Conservation (phyloP, 1,140 invertebrate species). For the Tribolium madens region DNA sequence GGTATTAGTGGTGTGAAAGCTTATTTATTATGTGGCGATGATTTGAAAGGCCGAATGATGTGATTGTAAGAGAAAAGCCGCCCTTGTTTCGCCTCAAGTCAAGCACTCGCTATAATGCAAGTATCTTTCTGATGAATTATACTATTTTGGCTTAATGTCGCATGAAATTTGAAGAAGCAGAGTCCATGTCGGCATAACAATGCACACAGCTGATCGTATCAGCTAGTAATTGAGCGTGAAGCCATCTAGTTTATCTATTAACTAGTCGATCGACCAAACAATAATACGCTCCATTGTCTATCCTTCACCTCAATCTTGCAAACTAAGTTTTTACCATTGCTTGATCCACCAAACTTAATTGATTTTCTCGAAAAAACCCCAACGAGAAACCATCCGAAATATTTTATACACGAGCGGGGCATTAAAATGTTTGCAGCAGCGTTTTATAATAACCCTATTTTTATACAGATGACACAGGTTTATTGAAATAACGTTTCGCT, state of each 20-base stretch:
- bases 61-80: constrained; percentile 42
- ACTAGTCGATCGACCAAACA: constrained; percentile 58
- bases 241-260: constrained; percentile 64
- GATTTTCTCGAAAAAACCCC: constrained; percentile 19
- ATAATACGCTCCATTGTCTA: constrained; percentile 61
- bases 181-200: constrained; percentile 60
- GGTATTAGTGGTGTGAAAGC: constrained; percentile 34
- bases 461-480: constrained; percentile 46
- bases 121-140: constrained; percentile 59
- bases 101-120: constrained; percentile 22
- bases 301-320: constrained; percentile 49
- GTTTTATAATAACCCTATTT: constrained; percentile 45
- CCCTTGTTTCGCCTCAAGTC: constrained; percentile 30
- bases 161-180: constrained; percentile 64
- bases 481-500: constrained; percentile 45
- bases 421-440: constrained; percentile 39
- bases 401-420: constrained; percentile 10
- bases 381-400: neutral
- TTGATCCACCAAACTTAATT: constrained; percentile 30
- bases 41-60: constrained; percentile 42
- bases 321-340: constrained; percentile 34
- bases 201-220: constrained; percentile 61
- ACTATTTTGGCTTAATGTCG: constrained; percentile 64
- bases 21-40: constrained; percentile 44
- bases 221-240: constrained; percentile 62